A percentile compares a stretch with the other conserved stretches of the same genome.
These are phyloP conservation scores for Cichladusa arquata DNA, from an alignment of 2,113 vertebrate genomes.

Conservation along the genomic window DNA sequence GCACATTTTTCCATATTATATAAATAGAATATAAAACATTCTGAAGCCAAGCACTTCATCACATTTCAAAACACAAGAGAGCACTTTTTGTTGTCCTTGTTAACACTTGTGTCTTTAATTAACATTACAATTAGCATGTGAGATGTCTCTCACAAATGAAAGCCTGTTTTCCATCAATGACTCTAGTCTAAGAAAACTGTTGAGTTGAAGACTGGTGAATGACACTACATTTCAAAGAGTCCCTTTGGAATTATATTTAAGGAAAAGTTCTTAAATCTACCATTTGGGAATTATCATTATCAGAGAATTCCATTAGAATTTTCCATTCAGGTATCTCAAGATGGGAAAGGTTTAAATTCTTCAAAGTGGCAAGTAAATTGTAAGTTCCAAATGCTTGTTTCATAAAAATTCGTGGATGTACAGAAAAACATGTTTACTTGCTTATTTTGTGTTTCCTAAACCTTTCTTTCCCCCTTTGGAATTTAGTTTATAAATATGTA, in stretches of 20 bases:
- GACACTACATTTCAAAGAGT: neutral
- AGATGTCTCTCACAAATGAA: neutral
- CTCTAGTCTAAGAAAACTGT: neutral
- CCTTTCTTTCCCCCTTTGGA: neutral
- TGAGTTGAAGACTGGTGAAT: neutral
- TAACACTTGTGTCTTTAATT: neutral
- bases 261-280: neutral
- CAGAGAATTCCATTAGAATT: neutral
- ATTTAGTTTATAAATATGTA: neutral
- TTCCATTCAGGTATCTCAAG: neutral
- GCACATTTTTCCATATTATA: neutral
- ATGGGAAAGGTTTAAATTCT: neutral
- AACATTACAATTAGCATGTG: neutral
- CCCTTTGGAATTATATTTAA: neutral
- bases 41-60: neutral
- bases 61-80: neutral
- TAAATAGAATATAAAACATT: neutral
- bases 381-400: neutral
- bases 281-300: neutral
- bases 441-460: neutral
- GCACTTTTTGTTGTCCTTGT: neutral
- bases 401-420: neutral
- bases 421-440: neutral
- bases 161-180: neutral
- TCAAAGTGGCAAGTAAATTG: neutral